A percentile compares a stretch with the other conserved stretches of the same genome.
These are phyloP conservation scores for Butorides virescens DNA, from an alignment of 2,113 vertebrate genomes.

Conservation along the genomic window DNA sequence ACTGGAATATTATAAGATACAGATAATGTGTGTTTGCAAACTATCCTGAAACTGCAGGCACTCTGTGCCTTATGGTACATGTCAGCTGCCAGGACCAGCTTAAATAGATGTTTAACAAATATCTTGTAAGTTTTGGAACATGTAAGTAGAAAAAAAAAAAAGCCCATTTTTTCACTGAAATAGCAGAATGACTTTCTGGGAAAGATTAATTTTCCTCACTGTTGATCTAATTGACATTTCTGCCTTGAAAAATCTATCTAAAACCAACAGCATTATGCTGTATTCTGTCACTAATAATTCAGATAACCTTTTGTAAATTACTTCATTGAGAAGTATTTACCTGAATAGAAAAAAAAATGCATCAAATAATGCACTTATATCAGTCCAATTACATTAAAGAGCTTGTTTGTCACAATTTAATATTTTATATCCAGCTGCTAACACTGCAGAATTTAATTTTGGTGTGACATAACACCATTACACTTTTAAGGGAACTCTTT, in stretches of 20 bases:
- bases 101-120: not conserved
- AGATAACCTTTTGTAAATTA: not conserved
- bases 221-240: not conserved
- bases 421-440: not conserved
- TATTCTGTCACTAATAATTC: not conserved
- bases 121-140: not conserved
- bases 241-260: not conserved
- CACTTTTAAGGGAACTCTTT: not conserved
- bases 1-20: not conserved
- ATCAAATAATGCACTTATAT: not conserved
- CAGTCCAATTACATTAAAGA: not conserved
- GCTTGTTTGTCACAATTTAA: not conserved
- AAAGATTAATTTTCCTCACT: not conserved
- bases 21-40: not conserved
- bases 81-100: not conserved
- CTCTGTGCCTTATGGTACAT: not conserved
- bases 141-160: not conserved
- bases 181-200: not conserved
- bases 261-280: accelerated
- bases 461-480: not conserved
- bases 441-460: not conserved
- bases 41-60: not conserved
- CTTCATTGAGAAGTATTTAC: not conserved
- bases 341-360: not conserved
- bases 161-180: not conserved